phyloP scores from a whole-genome alignment of 2,888 invertebrate genomes.

The Schrankia costaestrigalis region DNA sequence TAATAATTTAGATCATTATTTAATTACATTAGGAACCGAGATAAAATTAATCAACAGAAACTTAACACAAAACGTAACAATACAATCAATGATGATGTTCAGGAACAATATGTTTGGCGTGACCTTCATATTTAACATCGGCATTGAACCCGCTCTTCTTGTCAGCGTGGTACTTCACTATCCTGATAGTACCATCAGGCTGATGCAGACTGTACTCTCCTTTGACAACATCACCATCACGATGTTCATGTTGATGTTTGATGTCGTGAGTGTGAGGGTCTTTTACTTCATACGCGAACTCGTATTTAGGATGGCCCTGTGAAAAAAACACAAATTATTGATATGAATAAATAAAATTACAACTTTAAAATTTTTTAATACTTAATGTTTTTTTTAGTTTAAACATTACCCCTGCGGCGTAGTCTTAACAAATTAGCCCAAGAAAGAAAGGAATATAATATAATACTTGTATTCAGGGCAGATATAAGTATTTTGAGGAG shows the following conservation, averaged over 20 bases:
- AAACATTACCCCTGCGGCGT: background rate
- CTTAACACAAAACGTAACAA: too few relatives aligned
- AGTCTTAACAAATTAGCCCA: too few relatives aligned
- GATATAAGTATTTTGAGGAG: too few relatives aligned
- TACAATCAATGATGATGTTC: background rate
- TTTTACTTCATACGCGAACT: constrained; percentile 63
- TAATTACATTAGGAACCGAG: too few relatives aligned
- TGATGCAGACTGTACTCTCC: constrained; percentile 70
- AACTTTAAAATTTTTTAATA: background rate
- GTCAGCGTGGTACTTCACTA: constrained; percentile 76
- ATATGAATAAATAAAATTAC: background rate
- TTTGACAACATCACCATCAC: constrained; percentile 80
- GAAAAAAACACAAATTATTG: background rate
- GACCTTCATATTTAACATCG: too few relatives aligned
- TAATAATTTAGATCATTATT: too few relatives aligned
- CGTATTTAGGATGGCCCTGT: constrained; percentile 20
- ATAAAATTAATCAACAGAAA: too few relatives aligned
- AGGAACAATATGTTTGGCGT: too few relatives aligned
- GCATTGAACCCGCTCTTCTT: constrained; percentile 43
- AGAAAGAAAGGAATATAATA: too few relatives aligned
- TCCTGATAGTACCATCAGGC: constrained; percentile 47
- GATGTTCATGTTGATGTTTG: constrained; percentile 76
- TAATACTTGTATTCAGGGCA: too few relatives aligned
- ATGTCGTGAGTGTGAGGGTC: constrained; percentile 79
- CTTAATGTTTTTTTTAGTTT: background rate